These are phyloP conservation scores for Eclectus roratus DNA, from an alignment of 2,113 vertebrate genomes.

Conservation along the genomic window DNA sequence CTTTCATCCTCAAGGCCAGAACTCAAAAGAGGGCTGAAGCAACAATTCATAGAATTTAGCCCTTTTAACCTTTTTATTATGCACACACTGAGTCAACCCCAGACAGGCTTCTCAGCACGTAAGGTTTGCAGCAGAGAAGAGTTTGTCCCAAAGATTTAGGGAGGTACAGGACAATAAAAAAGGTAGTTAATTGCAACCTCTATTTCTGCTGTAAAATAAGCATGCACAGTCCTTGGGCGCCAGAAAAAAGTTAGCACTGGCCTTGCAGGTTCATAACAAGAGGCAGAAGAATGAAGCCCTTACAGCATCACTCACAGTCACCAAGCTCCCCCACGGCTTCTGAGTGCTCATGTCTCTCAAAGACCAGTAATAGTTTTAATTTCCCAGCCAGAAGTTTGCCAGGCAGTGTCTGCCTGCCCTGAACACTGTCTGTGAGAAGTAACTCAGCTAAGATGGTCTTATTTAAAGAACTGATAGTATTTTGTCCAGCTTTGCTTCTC, in stretches of 20 bases:
- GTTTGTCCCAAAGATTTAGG: background rate
- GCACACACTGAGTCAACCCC: background rate
- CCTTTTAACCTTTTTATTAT: background rate
- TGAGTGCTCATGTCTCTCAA: background rate
- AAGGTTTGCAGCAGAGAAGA: background rate
- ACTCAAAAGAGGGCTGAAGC: background rate
- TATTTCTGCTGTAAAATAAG: background rate
- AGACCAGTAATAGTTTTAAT: rapidly evolving
- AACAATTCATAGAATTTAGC: background rate
- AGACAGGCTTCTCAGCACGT: background rate
- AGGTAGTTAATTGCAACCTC: background rate
- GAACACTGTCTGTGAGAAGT: background rate
- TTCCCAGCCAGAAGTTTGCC: background rate
- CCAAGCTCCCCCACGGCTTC: background rate
- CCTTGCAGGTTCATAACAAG: background rate
- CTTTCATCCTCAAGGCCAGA: background rate
- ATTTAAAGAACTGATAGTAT: background rate
- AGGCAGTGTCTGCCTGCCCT: background rate
- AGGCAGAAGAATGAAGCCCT: background rate
- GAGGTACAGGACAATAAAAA: background rate
- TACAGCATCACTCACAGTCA: rapidly evolving
- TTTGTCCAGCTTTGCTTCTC: background rate
- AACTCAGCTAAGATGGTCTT: background rate
- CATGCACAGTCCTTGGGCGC: rapidly evolving
- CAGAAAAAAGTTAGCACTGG: background rate